phyloP scores from a whole-genome alignment of 2,888 invertebrate species.

The Andrena praecox region DNA sequence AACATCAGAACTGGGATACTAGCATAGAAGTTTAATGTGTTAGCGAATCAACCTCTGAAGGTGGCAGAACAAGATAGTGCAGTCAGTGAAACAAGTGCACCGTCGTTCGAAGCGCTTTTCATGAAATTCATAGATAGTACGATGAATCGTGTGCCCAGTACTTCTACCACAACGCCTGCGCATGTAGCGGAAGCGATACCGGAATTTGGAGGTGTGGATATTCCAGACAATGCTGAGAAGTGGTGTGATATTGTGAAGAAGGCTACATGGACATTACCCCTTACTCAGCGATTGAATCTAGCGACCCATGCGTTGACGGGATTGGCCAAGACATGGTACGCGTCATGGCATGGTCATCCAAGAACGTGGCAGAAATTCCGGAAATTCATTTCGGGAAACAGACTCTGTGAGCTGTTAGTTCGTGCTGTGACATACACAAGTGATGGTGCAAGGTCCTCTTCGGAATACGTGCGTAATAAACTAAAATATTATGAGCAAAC shows the following conservation, averaged over 20 bases:
- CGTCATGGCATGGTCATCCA: background rate
- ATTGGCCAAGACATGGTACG: slow-evolving; percentile 14
- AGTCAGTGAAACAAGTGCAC: background rate
- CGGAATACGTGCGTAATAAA: slow-evolving; percentile 15
- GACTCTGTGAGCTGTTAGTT: slow-evolving; percentile 3
- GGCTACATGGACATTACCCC: background rate
- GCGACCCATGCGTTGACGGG: slow-evolving; percentile 7
- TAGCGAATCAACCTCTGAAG: background rate
- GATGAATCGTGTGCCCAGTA: background rate
- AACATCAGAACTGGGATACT: background rate
- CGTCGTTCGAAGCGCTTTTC: background rate
- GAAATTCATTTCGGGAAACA: background rate
- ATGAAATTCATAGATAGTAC: background rate
- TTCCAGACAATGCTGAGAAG: slow-evolving; percentile 1
- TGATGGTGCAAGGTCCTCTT: background rate
- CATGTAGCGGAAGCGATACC: background rate
- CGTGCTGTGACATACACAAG: slow-evolving; percentile 12
- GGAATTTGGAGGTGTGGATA: slow-evolving; percentile 5
- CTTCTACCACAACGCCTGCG: background rate
- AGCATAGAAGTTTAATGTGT: background rate
- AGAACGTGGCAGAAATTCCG: slow-evolving; percentile 16
- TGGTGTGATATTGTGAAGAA: slow-evolving; percentile 18
- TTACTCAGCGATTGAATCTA: background rate
- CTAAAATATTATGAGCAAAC: slow-evolving; percentile 8
- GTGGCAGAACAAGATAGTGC: background rate